Evolutionary conservation across 2,797 vertebrate genomes (phyloP).

Genomic region (Geotrypetes seraphini): DNA sequence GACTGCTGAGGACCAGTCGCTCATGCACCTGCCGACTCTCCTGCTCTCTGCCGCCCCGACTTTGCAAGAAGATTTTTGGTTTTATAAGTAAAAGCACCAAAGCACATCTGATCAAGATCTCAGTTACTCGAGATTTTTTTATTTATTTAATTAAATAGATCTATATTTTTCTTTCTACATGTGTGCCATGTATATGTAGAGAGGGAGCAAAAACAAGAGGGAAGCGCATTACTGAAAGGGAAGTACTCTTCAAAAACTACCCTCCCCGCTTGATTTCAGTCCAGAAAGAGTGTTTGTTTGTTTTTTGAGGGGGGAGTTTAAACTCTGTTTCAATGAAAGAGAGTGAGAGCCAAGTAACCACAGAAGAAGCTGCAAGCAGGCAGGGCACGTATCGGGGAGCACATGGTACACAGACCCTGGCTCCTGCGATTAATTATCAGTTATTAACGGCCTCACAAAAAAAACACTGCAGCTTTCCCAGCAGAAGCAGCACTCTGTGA

Average conservation of each 20-base stretch:
- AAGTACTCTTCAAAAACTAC: constrained; percentile 30
- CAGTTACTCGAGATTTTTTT: too few relatives aligned
- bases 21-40: too few relatives aligned
- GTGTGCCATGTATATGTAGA: too few relatives aligned
- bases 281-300: constrained; percentile 45
- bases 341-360: constrained; percentile 48
- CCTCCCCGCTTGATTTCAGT: constrained; percentile 42
- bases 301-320: background rate
- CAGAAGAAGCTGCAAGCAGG: constrained; percentile 59
- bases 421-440: constrained; percentile 79
- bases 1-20: too few relatives aligned
- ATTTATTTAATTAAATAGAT: too few relatives aligned
- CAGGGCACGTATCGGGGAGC: constrained; percentile 70
- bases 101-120: too few relatives aligned
- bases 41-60: too few relatives aligned
- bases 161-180: too few relatives aligned
- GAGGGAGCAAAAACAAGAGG: too few relatives aligned
- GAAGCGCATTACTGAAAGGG: constrained; percentile 22
- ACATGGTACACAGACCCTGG: constrained; percentile 72
- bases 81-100: too few relatives aligned
- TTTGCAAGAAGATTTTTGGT: too few relatives aligned
- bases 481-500: too few relatives aligned
- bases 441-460: constrained; percentile 63
- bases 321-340: constrained; percentile 18
- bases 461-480: constrained; percentile 53